Conservation (phyloP, 2,888 invertebrate genomes). For the Nymphalis c-album region DNA sequence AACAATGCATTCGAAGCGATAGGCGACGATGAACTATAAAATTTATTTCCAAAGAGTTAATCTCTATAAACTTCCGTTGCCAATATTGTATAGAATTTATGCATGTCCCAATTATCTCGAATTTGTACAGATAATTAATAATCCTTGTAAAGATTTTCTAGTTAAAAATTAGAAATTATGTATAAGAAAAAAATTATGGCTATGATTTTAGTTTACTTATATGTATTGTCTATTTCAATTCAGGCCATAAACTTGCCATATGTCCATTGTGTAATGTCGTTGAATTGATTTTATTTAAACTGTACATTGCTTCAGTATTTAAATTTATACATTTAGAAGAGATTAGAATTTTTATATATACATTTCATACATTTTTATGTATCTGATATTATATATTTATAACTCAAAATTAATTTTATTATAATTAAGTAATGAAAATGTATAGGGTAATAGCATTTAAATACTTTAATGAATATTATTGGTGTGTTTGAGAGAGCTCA, state of each 20-base stretch:
- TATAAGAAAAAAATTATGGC: constrained; percentile 23
- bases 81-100: constrained; percentile 19
- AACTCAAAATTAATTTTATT: background rate
- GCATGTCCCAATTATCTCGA: constrained; percentile 14
- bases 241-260: constrained; percentile 45
- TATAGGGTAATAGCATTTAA: constrained; percentile 14
- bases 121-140: constrained; percentile 18
- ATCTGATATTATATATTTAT: background rate
- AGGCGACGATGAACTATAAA: constrained; percentile 94
- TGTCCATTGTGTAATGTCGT: background rate
- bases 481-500: constrained; percentile 3
- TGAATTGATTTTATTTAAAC: background rate
- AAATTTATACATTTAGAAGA: background rate
- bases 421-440: background rate
- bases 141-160: constrained; percentile 5
- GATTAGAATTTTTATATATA: background rate
- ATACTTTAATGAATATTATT: background rate
- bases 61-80: constrained; percentile 13
- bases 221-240: constrained; percentile 4
- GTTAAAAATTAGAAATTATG: constrained; percentile 11
- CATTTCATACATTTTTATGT: background rate
- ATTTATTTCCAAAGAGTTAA: constrained; percentile 40
- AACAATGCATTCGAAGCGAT: constrained; percentile 97
- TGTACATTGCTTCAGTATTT: constrained; percentile 8
- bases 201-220: constrained; percentile 24